Evolutionary conservation across 2,888 invertebrate genomes (phyloP).

Genomic region (Scrobipalpa atriplicella): DNA sequence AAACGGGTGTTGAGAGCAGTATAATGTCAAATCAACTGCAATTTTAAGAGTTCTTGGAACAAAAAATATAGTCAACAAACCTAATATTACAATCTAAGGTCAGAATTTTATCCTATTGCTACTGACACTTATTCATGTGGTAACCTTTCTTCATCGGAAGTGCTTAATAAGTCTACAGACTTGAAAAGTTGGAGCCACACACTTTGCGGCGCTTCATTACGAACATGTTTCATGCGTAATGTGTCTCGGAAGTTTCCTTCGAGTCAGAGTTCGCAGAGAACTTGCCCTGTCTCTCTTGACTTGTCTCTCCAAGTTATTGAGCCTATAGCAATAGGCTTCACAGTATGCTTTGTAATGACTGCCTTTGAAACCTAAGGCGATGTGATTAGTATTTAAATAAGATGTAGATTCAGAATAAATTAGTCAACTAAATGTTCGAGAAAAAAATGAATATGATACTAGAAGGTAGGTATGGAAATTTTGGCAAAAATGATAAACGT

Average conservation of each 20-base stretch:
- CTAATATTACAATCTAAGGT: no score
- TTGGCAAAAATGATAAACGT: no score
- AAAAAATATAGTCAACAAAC: no score
- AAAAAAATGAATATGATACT: no score
- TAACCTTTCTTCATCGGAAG: conserved; percentile 3
- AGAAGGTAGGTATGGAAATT: no score
- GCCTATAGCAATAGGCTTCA: neutral
- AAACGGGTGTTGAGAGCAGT: no score
- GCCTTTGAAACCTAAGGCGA: neutral
- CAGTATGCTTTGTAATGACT: neutral
- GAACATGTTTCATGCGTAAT: conserved; percentile 6
- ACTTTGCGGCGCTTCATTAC: neutral
- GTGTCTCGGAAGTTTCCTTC: neutral
- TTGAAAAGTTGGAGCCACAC: neutral
- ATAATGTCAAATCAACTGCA: no score
- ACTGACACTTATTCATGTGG: no score
- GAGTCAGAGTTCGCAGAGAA: neutral
- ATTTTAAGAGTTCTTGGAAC: no score
- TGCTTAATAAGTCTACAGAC: neutral
- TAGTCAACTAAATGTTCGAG: no score
- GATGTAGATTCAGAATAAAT: neutral
- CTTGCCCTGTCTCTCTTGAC: neutral
- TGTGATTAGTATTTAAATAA: no score
- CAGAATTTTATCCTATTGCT: no score
- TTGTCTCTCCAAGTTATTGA: neutral